phyloP scores from a whole-genome alignment of 2,888 invertebrate species.

The Ochlodes sylvanus region DNA sequence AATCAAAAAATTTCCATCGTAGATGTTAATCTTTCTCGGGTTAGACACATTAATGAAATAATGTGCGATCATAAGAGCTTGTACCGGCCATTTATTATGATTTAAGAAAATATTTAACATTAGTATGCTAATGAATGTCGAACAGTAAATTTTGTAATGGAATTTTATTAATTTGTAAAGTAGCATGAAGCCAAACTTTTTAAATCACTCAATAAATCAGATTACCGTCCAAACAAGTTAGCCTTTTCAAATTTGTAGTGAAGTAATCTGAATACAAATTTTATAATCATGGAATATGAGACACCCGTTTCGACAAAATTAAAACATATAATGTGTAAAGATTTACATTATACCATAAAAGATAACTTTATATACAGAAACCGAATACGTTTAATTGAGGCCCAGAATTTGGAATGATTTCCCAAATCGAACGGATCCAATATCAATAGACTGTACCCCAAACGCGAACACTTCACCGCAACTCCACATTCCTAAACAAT shows the following conservation, averaged over 20 bases:
- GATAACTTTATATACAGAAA: conserved; percentile 5
- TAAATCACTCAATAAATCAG: conserved; percentile 33
- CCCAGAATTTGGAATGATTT: conserved; percentile 40
- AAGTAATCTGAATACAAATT: conserved; percentile 31
- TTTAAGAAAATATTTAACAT: conserved; percentile 27
- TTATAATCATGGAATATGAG: conserved; percentile 20
- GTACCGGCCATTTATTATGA: conserved; percentile 28
- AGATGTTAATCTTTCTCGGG: conserved; percentile 12
- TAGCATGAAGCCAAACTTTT: conserved; percentile 20
- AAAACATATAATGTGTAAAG: conserved; percentile 5
- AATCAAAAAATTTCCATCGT: background rate
- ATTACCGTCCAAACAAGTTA: conserved; percentile 33
- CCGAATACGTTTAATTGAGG: conserved; percentile 42
- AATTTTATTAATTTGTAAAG: conserved; percentile 28
- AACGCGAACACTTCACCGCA: conserved; percentile 46
- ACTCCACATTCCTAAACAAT: conserved; percentile 66
- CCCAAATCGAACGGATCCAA: conserved; percentile 53
- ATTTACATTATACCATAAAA: background rate
- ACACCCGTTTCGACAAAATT: conserved; percentile 25
- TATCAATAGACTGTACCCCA: conserved; percentile 42
- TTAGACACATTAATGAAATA: conserved; percentile 12
- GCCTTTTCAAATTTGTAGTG: conserved; percentile 21
- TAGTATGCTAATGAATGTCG: conserved; percentile 26
- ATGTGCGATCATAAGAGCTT: conserved; percentile 19
- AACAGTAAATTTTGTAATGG: conserved; percentile 21